These are phyloP conservation scores for Pygoscelis adeliae DNA, from an alignment of 2,113 vertebrate species.

Conservation along the genomic window DNA sequence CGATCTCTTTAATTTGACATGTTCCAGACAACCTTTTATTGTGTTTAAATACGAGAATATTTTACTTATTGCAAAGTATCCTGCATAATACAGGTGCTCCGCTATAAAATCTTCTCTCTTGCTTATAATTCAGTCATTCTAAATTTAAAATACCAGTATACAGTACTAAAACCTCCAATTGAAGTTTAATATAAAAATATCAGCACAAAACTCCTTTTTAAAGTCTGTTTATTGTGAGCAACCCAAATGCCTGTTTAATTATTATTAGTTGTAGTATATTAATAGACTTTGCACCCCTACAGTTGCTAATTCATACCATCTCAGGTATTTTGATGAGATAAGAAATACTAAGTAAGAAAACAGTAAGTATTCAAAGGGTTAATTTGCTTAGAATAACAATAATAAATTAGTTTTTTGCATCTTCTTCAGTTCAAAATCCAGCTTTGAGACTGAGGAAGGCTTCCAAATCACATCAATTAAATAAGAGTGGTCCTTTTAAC, in stretches of 20 bases:
- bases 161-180: slow-evolving; percentile 74
- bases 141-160: slow-evolving; percentile 72
- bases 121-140: slow-evolving; percentile 38
- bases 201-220: slow-evolving; percentile 79
- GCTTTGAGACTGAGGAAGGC: slow-evolving; percentile 84
- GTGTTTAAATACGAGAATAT: slow-evolving; percentile 61
- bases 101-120: slow-evolving; percentile 67
- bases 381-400: slow-evolving; percentile 76
- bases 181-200: slow-evolving; percentile 83
- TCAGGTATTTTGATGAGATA: slow-evolving; percentile 74
- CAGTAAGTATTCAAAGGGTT: slow-evolving; percentile 81
- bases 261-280: slow-evolving; percentile 68
- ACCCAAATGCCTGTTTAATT: slow-evolving; percentile 74
- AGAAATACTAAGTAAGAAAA: slow-evolving; percentile 81
- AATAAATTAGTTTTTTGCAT: slow-evolving; percentile 72
- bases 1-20: slow-evolving; percentile 31
- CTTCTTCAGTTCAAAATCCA: slow-evolving; percentile 88
- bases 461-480: slow-evolving; percentile 61
- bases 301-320: slow-evolving; percentile 70
- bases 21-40: slow-evolving; percentile 41
- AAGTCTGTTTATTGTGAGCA: slow-evolving; percentile 79
- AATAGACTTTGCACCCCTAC: slow-evolving; percentile 74
- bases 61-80: slow-evolving; percentile 75
- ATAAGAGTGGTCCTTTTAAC: slow-evolving; percentile 77
- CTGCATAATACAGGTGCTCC: slow-evolving; percentile 50